Percentiles rank a stretch among this genome's conserved stretches.
Evolutionary conservation across 2,113 vertebrate species (phyloP).

Genomic region (Mobula birostris): DNA sequence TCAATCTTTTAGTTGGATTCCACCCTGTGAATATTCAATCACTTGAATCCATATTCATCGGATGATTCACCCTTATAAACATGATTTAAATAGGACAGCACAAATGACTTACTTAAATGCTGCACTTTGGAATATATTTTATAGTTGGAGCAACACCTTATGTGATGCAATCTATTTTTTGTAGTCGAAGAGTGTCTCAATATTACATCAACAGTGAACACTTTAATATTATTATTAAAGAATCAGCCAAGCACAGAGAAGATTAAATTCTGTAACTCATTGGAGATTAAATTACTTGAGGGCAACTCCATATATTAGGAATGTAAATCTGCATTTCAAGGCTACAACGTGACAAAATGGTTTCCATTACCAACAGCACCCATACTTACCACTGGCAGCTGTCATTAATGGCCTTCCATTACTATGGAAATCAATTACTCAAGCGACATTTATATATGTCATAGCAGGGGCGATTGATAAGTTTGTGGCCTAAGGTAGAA

Average conservation of each 20-base stretch:
- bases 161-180: background rate
- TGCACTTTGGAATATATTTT: constrained; percentile 2
- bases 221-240: background rate
- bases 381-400: background rate
- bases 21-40: background rate
- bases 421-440: background rate
- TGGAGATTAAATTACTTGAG: background rate
- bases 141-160: background rate
- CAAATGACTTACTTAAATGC: background rate
- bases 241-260: background rate
- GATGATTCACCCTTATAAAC: constrained; percentile 21
- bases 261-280: background rate
- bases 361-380: background rate
- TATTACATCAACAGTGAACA: background rate
- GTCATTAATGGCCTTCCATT: background rate
- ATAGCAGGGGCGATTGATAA: no score
- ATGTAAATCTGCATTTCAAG: background rate
- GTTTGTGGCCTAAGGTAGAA: no score
- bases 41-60: constrained; percentile 31
- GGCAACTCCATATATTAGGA: background rate
- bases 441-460: background rate
- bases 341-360: background rate
- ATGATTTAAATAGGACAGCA: background rate
- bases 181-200: background rate
- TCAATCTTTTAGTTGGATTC: background rate